Evolutionary conservation across 2,113 vertebrate species (phyloP).

Genomic region (Sialia sialis): DNA sequence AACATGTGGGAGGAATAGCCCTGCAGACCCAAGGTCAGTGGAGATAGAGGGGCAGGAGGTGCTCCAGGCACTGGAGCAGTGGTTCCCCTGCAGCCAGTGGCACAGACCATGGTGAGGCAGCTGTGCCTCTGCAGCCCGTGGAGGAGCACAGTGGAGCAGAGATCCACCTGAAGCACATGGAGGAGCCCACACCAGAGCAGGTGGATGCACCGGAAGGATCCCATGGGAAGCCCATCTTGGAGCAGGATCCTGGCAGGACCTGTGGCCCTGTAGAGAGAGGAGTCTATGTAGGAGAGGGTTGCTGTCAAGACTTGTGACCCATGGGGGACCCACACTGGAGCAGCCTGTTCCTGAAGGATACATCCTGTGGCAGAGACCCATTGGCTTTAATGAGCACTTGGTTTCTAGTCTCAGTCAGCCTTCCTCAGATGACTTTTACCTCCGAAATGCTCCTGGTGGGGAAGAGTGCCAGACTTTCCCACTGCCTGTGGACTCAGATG

Average conservation of each 20-base stretch:
- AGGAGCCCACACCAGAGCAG: background rate
- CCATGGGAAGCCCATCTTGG: background rate
- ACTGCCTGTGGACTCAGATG: background rate
- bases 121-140: background rate
- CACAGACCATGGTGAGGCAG: background rate
- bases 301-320: background rate
- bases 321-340: too few species aligned
- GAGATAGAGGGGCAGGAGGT: background rate
- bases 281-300: background rate
- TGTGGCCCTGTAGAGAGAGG: background rate
- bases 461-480: background rate
- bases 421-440: background rate
- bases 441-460: background rate
- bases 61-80: background rate
- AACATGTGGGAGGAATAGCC: background rate
- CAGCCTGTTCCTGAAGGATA: background rate
- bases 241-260: background rate
- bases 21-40: background rate
- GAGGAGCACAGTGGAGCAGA: background rate
- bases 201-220: background rate
- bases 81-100: background rate
- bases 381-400: background rate
- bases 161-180: accelerated
- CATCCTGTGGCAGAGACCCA: background rate
- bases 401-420: background rate